phyloP scores from a whole-genome alignment of 2,113 vertebrate species.

The Ammodytes dubius region DNA sequence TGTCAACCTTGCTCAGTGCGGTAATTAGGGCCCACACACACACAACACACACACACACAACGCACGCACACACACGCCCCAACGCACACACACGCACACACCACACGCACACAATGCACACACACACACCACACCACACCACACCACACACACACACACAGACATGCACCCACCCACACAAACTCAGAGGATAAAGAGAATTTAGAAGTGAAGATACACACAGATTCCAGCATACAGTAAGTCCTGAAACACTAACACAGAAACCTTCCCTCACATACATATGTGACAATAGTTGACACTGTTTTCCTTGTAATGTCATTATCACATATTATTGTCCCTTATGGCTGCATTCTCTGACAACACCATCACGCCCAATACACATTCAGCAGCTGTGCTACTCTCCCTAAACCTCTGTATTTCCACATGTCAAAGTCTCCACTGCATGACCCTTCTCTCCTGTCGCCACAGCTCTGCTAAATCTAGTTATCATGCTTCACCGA shows the following conservation, averaged over 20 bases:
- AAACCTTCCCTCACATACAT: slow-evolving; percentile 8
- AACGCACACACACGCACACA: slow-evolving; percentile 23
- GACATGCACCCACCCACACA: slow-evolving; percentile 23
- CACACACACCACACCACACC: slow-evolving; percentile 9
- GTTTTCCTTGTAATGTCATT: slow-evolving; percentile 8
- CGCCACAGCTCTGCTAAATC: slow-evolving; percentile 64
- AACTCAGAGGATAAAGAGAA: slow-evolving; percentile 1
- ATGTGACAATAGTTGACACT: slow-evolving; percentile 18
- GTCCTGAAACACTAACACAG: slow-evolving; percentile 14
- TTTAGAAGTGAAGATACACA: neutral
- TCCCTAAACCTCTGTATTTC: slow-evolving; percentile 38
- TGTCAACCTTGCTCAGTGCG: slow-evolving; percentile 81
- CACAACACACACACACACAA: slow-evolving; percentile 39
- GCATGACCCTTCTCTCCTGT: slow-evolving; percentile 56
- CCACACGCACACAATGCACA: slow-evolving; percentile 31
- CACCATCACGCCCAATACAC: slow-evolving; percentile 6
- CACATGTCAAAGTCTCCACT: slow-evolving; percentile 51
- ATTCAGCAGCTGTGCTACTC: slow-evolving; percentile 34
- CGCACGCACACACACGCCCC: slow-evolving; percentile 27
- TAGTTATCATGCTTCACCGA: slow-evolving; percentile 68
- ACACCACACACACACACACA: slow-evolving; percentile 22
- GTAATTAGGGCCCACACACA: slow-evolving; percentile 81
- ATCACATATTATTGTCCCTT: slow-evolving; percentile 10
- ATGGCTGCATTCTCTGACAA: neutral
- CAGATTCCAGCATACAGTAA: slow-evolving; percentile 21